These are phyloP conservation scores for Chloropsis hardwickii DNA, from an alignment of 2,113 vertebrate species.

Conservation along the genomic window DNA sequence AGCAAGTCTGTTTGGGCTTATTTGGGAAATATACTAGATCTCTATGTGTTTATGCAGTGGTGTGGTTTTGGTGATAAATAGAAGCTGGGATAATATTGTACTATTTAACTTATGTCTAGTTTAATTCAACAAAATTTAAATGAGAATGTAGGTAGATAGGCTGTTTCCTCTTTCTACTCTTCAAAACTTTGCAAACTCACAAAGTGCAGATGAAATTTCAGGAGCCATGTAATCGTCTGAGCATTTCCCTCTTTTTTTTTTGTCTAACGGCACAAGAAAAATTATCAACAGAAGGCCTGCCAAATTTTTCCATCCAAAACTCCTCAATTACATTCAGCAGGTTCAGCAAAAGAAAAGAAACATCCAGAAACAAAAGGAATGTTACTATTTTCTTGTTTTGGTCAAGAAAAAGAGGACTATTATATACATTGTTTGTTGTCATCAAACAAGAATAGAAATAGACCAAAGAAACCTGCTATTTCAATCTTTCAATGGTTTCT, in stretches of 20 bases:
- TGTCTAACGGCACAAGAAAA: neutral
- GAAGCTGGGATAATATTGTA: neutral
- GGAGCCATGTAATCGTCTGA: neutral
- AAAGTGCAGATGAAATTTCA: neutral
- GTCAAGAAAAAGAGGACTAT: neutral
- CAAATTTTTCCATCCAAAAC: neutral
- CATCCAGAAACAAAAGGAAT: neutral
- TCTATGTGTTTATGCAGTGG: neutral
- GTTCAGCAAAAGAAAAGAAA: neutral
- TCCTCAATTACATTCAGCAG: neutral
- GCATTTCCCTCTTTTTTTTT: neutral
- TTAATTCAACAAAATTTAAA: neutral
- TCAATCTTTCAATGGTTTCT: neutral
- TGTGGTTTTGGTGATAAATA: neutral
- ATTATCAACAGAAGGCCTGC: fast-evolving
- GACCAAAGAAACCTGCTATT: neutral
- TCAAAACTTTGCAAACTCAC: neutral
- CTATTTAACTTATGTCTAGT: neutral
- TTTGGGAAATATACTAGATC: neutral
- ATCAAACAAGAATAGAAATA: neutral
- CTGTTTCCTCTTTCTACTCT: neutral
- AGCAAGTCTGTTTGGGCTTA: neutral
- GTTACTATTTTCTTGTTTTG: neutral
- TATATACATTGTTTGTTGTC: neutral
- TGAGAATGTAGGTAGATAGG: neutral